phyloP scores from a whole-genome alignment of 2,113 vertebrate species.

The Eleginops maclovinus region DNA sequence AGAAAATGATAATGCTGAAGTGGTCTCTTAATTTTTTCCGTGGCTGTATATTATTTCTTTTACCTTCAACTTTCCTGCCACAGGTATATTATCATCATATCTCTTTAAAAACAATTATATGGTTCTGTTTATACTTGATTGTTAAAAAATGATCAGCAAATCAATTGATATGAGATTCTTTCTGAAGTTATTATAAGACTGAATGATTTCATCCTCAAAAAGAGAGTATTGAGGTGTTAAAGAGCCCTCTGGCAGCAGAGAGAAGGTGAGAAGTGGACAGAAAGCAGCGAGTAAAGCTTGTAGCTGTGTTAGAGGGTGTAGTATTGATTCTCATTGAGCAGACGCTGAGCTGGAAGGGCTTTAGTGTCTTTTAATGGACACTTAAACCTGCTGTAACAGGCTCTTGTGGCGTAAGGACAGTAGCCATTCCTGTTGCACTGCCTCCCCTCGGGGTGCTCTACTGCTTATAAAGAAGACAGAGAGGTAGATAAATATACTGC shows the following conservation, averaged over 20 bases:
- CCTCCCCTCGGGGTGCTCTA: background rate
- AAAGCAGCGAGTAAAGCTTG: background rate
- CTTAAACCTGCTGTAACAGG: constrained; percentile 7
- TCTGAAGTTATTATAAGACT: background rate
- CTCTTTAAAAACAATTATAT: background rate
- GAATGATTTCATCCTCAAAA: background rate
- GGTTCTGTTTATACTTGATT: background rate
- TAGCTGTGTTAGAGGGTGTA: constrained; percentile 1
- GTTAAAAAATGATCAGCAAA: background rate
- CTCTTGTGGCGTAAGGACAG: background rate
- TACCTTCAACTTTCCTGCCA: background rate
- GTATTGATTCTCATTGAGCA: constrained; percentile 23
- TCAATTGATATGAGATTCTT: too few species aligned
- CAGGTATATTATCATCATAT: background rate
- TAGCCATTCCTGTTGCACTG: background rate
- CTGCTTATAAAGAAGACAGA: constrained; percentile 1
- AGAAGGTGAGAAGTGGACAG: constrained; percentile 7
- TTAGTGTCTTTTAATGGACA: constrained; percentile 35
- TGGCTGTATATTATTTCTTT: too few species aligned
- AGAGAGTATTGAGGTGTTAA: background rate
- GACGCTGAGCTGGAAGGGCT: constrained; percentile 15
- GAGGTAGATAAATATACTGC: constrained; percentile 30
- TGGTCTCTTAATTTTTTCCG: too few species aligned
- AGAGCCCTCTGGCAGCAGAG: background rate
- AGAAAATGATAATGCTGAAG: too few species aligned